These are phyloP conservation scores for Prietella phreatophila DNA, from an alignment of 2,113 vertebrate genomes.

Conservation along the genomic window DNA sequence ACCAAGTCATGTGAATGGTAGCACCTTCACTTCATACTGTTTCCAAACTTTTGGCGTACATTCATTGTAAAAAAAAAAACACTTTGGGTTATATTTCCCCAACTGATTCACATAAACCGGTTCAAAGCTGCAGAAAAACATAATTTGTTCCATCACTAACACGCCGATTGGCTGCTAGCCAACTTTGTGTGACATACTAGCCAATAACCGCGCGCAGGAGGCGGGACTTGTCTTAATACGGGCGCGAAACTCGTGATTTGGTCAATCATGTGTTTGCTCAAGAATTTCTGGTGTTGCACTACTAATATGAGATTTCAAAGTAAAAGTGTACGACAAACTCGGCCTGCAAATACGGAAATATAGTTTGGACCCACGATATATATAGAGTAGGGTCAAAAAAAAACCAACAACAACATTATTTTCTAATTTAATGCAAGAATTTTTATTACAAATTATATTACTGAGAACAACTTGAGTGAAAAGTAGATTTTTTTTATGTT, in stretches of 20 bases:
- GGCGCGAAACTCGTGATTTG: conserved; percentile 3
- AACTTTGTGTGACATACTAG: background rate
- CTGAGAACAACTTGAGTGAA: background rate
- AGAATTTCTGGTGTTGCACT: background rate
- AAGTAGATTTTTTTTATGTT: background rate
- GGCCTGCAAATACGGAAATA: background rate
- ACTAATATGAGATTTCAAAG: background rate
- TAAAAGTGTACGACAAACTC: background rate
- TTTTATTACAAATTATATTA: background rate
- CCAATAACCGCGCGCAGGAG: background rate
- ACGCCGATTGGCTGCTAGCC: no score
- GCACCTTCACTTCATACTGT: background rate
- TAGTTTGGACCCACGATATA: no score
- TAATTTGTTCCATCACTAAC: background rate
- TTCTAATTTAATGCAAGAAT: background rate
- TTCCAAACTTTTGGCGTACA: no score
- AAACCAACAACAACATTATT: background rate
- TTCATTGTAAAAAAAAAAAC: background rate
- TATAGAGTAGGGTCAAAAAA: no score
- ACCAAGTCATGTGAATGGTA: background rate
- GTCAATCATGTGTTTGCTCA: no score
- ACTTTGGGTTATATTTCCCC: background rate
- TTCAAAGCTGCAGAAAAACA: background rate
- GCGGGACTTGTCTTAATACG: background rate
- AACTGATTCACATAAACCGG: background rate